These are phyloP conservation scores for Anodontia alba DNA, from an alignment of 2,888 invertebrate genomes.

Conservation along the genomic window DNA sequence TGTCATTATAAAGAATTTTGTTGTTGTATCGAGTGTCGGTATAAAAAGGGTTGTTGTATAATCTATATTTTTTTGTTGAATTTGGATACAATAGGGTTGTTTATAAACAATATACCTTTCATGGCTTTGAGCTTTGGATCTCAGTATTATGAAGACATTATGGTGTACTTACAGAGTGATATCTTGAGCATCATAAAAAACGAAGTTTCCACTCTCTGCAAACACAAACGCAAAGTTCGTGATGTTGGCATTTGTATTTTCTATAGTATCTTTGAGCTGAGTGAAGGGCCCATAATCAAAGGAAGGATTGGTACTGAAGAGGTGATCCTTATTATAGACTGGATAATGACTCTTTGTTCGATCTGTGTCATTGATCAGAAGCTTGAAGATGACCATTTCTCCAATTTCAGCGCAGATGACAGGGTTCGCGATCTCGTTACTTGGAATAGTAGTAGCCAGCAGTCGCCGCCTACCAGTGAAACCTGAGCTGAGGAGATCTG, in stretches of 20 bases:
- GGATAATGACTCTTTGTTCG: slow-evolving; percentile 80
- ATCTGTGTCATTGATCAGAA: slow-evolving; percentile 76
- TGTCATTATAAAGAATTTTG: no score
- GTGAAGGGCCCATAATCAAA: slow-evolving; percentile 83
- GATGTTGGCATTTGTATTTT: slow-evolving; percentile 80
- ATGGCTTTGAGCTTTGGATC: no score
- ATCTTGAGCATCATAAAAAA: slow-evolving; percentile 81
- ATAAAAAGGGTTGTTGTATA: no score
- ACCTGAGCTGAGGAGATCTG: slow-evolving; percentile 34
- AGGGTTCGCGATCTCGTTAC: slow-evolving; percentile 79
- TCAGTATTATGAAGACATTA: no score
- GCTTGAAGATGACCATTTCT: slow-evolving; percentile 81
- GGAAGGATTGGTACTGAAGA: slow-evolving; percentile 81
- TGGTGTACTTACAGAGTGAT: slow-evolving; percentile 69
- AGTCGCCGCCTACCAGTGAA: slow-evolving; percentile 71
- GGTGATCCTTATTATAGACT: slow-evolving; percentile 80
- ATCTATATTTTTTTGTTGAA: no score
- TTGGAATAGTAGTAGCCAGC: slow-evolving; percentile 68
- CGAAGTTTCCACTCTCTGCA: slow-evolving; percentile 81
- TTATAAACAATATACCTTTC: no score
- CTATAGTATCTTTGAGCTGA: slow-evolving; percentile 76
- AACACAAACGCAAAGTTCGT: slow-evolving; percentile 81
- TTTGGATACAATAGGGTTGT: no score
- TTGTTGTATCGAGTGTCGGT: no score
- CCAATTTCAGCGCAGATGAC: slow-evolving; percentile 79